Base-by-base conservation (phyloP, 2,888 invertebrate genomes). In the Isotomurus palustris region DNA sequence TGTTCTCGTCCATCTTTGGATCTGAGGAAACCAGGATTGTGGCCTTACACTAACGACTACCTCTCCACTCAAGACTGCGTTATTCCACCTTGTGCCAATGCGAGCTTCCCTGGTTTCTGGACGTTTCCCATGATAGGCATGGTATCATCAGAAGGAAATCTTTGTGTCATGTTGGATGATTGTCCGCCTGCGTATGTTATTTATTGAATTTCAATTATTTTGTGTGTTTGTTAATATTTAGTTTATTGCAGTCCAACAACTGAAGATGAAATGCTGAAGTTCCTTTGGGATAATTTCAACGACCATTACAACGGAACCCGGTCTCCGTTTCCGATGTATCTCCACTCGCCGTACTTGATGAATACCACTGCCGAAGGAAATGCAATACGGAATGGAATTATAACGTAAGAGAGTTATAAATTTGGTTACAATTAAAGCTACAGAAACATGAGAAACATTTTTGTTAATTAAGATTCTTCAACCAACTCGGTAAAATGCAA, bases 301-400 rank as follows among this genome's bases (percentile, higher is more conserved):
- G 77, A 80, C 1, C 83, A 84, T 67, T 86, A 87, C 73, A 66
- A 77, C 1, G 78, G 10, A 12, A 32, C 8, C 12, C 77, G 81
- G 1, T 82, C 86, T 4, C 86, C 86, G 0, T 84, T 84, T 71
- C 83, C 84, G 1, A 78, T 85, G 69, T 84, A 80, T 72, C 74
- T 84, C 47, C 85, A 86, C 71, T 82, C 84, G 3, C 80, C 81
- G 4, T 84, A 84, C 83, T 83, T 84, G 68, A 62, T 43, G 21
- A 57, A 55, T 8, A n/a, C n/a, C n/a, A n/a, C n/a, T n/a, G n/a
- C n/a, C n/a, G n/a, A n/a, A n/a, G n/a, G n/a, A n/a, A n/a, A n/a
- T 93, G 92, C 92, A 93, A 93, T 77, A 93, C 92, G 0, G 92
- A 92, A 72, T 87, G 90, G 0, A 92, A 93, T 74, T 92, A 93